Conservation (phyloP, 1,140 invertebrate genomes). For the Pectinophora gossypiella region DNA sequence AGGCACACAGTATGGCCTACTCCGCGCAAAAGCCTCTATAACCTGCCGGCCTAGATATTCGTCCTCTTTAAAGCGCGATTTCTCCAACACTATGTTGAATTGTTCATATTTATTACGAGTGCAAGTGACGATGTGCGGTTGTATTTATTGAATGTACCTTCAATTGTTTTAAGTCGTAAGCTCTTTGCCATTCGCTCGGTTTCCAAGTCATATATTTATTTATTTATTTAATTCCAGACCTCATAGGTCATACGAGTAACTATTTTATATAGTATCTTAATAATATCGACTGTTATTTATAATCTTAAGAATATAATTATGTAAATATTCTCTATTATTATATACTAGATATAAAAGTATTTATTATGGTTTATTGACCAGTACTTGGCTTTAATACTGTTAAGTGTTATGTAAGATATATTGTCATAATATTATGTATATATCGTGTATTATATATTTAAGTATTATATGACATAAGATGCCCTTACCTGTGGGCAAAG, state of each 20-base stretch:
- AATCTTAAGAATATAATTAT: conserved; percentile 10
- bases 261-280: conserved; percentile 36
- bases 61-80: conserved; percentile 49
- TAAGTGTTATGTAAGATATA: conserved; percentile 46
- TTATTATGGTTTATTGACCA: conserved; percentile 24
- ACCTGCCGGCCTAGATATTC: conserved; percentile 36
- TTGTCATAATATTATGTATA: conserved; percentile 11
- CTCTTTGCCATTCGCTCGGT: conserved; percentile 17
- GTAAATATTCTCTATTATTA: conserved; percentile 14
- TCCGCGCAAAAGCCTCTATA: conserved; percentile 80
- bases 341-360: not conserved
- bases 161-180: conserved; percentile 9
- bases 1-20: conserved; percentile 85
- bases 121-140: conserved; percentile 41
- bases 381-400: conserved; percentile 66
- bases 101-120: conserved; percentile 35
- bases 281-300: conserved; percentile 10
- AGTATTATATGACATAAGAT: not conserved
- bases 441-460: conserved; percentile 5
- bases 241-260: conserved; percentile 33
- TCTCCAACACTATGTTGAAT: conserved; percentile 34
- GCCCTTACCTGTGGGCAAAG: not conserved
- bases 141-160: conserved; percentile 50
- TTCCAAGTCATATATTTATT: conserved; percentile 22
- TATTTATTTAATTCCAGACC: conserved; percentile 21